These are phyloP conservation scores for Ceratina japonica DNA, from an alignment of 1,140 invertebrate genomes.

Conservation along the genomic window DNA sequence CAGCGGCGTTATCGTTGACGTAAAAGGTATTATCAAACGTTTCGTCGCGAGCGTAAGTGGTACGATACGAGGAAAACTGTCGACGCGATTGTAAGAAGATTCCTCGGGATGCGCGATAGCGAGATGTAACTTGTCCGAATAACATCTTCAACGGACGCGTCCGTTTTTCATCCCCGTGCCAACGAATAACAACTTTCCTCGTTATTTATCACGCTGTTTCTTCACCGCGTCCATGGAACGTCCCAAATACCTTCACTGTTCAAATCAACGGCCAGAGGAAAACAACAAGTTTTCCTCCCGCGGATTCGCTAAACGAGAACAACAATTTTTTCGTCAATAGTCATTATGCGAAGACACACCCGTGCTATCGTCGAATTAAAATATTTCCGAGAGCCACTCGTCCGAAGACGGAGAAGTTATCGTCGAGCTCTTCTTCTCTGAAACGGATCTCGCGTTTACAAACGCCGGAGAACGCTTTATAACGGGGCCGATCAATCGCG, in stretches of 20 bases:
- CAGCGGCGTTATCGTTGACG: conserved; percentile 9
- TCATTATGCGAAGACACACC: too few species aligned
- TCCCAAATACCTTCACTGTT: not conserved
- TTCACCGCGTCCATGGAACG: not conserved
- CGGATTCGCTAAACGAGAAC: too few species aligned
- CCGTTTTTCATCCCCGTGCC: not conserved
- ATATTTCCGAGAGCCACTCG: too few species aligned
- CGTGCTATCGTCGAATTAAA: too few species aligned
- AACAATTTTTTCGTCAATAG: too few species aligned
- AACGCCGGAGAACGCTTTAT: too few species aligned
- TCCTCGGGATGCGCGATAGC: not conserved
- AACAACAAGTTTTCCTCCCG: not conserved
- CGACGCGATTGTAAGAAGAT: not conserved
- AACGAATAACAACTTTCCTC: not conserved
- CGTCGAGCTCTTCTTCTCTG: too few species aligned
- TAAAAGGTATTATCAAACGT: not conserved
- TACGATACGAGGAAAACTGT: not conserved
- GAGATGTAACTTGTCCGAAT: not conserved
- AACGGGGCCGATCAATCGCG: too few species aligned
- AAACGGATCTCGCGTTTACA: too few species aligned
- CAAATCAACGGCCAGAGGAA: not conserved
- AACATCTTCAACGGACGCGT: not conserved
- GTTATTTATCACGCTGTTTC: not conserved
- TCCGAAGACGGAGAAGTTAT: too few species aligned
- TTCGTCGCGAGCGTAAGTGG: not conserved